Evolutionary conservation across 2,113 vertebrate genomes (phyloP).

Genomic region (Agapornis roseicollis): DNA sequence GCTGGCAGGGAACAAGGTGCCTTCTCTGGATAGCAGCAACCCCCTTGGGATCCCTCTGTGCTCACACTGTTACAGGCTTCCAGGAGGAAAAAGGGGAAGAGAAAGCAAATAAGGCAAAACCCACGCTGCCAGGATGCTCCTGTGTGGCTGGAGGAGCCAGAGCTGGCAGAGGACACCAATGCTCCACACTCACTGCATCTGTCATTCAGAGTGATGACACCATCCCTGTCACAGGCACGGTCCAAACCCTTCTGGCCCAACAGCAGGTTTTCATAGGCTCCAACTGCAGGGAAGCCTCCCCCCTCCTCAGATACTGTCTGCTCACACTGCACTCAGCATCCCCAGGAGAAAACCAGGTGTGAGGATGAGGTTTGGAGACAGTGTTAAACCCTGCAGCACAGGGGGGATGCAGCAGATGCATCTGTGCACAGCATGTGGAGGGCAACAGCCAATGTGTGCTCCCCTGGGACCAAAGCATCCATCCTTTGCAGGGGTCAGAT

Average conservation of each 20-base stretch:
- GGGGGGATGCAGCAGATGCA: not conserved
- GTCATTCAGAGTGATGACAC: not conserved
- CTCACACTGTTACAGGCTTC: not conserved
- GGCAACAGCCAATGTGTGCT: not conserved
- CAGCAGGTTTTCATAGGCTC: not conserved
- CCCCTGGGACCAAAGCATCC: not conserved
- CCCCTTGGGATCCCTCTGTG: not conserved
- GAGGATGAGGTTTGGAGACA: not conserved
- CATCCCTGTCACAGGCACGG: not conserved
- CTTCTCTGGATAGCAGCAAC: not conserved
- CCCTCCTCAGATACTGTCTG: not conserved
- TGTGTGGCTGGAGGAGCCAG: not conserved
- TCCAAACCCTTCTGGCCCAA: not conserved
- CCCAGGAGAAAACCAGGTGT: rapidly evolving
- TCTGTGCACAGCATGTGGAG: rapidly evolving
- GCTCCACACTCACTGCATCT: not conserved
- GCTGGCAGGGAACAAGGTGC: not conserved
- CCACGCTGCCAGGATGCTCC: not conserved
- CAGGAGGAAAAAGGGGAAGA: not conserved
- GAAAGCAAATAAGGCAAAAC: not conserved
- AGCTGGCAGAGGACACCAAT: not conserved
- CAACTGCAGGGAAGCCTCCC: not conserved
- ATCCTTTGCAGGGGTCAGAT: rapidly evolving
- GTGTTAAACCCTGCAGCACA: not conserved
- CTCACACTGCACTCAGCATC: rapidly evolving